phyloP scores from a whole-genome alignment of 2,797 vertebrate species.

The Macropus fuliginosus region DNA sequence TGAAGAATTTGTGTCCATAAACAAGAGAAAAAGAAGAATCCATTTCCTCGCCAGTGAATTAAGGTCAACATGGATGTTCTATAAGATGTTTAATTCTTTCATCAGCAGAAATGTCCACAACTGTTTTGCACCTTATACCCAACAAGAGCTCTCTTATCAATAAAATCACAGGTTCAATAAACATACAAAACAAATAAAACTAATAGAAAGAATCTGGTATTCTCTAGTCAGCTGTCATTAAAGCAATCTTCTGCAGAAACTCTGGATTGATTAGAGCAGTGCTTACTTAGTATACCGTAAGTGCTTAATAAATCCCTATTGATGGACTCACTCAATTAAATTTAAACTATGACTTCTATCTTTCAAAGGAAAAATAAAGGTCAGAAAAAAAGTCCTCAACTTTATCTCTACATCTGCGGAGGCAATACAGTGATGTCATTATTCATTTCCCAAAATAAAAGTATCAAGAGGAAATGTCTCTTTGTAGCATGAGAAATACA shows the following conservation, averaged over 20 bases:
- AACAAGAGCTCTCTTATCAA: background rate
- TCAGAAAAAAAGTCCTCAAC: background rate
- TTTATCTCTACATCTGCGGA: background rate
- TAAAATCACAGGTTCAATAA: background rate
- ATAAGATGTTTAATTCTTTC: background rate
- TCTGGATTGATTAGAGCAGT: background rate
- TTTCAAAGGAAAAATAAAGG: background rate
- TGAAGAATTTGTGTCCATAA: slow-evolving; percentile 60
- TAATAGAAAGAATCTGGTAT: background rate
- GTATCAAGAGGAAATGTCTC: background rate
- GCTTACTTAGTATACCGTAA: background rate
- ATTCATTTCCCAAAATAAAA: background rate
- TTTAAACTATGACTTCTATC: background rate
- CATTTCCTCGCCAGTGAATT: slow-evolving; percentile 58
- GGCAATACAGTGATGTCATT: background rate
- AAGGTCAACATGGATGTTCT: background rate
- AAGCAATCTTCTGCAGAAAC: background rate
- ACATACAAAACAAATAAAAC: background rate
- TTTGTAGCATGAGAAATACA: background rate
- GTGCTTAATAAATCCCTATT: background rate
- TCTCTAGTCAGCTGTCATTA: background rate
- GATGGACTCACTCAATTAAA: background rate
- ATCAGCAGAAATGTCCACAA: background rate
- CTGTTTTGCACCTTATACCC: background rate
- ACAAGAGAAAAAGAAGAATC: slow-evolving; percentile 45